These are phyloP conservation scores for Boloria euphrosyne DNA, from an alignment of 2,888 invertebrate genomes.

Conservation along the genomic window DNA sequence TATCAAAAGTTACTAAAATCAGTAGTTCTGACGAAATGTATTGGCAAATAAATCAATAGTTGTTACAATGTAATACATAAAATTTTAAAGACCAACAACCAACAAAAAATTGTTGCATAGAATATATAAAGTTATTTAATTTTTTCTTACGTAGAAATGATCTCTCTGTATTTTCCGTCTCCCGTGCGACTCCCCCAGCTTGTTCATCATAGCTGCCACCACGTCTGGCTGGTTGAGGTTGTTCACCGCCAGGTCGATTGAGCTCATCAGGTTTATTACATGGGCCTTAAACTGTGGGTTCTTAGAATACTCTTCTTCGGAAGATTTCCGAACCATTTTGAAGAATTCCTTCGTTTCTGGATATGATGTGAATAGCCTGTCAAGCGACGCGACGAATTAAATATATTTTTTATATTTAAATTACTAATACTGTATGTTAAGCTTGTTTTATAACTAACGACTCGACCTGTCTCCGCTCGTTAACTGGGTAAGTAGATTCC, in stretches of 20 bases:
- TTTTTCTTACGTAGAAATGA: slow-evolving; percentile 63
- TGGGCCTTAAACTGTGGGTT: slow-evolving; percentile 76
- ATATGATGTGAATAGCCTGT: slow-evolving; percentile 65
- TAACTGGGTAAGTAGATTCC: too few relatives aligned
- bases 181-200: slow-evolving; percentile 69
- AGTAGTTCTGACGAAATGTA: too few relatives aligned
- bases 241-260: slow-evolving; percentile 65
- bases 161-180: slow-evolving; percentile 61
- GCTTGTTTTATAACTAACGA: too few relatives aligned
- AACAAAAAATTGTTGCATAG: too few relatives aligned
- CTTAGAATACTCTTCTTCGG: slow-evolving; percentile 61
- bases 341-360: slow-evolving; percentile 72
- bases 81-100: too few relatives aligned
- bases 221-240: slow-evolving; percentile 72
- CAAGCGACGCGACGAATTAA: neutral
- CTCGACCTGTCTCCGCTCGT: too few relatives aligned
- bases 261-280: slow-evolving; percentile 72
- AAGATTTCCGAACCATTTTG: slow-evolving; percentile 62
- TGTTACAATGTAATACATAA: too few relatives aligned
- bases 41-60: too few relatives aligned
- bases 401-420: too few relatives aligned
- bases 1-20: too few relatives aligned
- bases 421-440: too few relatives aligned
- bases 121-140: too few relatives aligned
- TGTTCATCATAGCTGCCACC: slow-evolving; percentile 72